Evolutionary conservation across 1,140 invertebrate genomes (phyloP).

Genomic region (Orussus abietinus): DNA sequence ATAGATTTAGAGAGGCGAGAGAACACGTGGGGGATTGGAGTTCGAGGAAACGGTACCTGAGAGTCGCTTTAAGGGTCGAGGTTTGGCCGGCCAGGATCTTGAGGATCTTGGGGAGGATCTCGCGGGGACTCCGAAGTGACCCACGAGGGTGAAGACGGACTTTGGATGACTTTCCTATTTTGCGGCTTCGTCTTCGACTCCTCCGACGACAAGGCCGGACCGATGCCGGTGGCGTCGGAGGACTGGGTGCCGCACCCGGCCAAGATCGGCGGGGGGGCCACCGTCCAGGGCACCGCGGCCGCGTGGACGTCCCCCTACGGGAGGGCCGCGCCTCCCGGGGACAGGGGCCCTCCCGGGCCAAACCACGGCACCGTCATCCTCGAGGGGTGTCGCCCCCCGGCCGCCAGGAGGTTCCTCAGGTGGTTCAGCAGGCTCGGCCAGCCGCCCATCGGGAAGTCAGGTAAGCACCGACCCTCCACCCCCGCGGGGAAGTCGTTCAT

Average conservation of each 20-base stretch:
- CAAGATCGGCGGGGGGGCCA: too few relatives aligned
- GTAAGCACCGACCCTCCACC: too few relatives aligned
- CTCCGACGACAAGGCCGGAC: slow-evolving; percentile 41
- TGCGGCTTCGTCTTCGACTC: slow-evolving; percentile 46
- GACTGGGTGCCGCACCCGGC: slow-evolving; percentile 40
- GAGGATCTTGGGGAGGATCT: too few relatives aligned
- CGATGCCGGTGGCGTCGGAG: slow-evolving; percentile 45
- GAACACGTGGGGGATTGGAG: too few relatives aligned
- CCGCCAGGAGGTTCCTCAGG: slow-evolving; percentile 40
- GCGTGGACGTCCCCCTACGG: slow-evolving; percentile 43
- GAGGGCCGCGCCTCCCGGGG: slow-evolving; percentile 24
- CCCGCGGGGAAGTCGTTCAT: too few relatives aligned
- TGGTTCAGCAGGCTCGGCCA: slow-evolving; percentile 47
- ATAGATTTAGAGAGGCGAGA: too few relatives aligned
- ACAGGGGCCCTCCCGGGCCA: slow-evolving; percentile 6
- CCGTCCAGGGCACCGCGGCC: slow-evolving; percentile 32
- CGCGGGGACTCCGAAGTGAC: too few relatives aligned
- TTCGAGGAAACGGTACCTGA: too few relatives aligned
- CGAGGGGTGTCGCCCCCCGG: slow-evolving; percentile 38
- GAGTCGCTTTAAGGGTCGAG: too few relatives aligned
- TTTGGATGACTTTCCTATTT: slow-evolving; percentile 48
- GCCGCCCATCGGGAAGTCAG: slow-evolving; percentile 45
- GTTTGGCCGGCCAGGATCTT: too few relatives aligned
- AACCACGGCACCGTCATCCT: slow-evolving; percentile 41
- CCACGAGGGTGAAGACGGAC: neutral